Base-by-base conservation (phyloP, 2,797 vertebrate genomes). In the Garrulus glandarius region DNA sequence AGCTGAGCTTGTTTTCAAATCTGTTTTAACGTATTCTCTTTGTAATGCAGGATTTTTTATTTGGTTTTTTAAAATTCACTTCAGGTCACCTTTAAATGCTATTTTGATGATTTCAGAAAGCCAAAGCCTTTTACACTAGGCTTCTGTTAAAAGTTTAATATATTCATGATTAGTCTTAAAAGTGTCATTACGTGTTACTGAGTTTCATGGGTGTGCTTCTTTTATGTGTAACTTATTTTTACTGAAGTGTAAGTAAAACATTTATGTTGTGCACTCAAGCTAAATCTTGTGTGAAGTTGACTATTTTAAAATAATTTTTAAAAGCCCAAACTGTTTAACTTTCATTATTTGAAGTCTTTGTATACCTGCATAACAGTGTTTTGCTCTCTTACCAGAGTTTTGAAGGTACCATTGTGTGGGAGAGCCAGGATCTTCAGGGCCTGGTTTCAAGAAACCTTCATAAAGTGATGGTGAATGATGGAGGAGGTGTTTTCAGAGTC, bases 341-440 rank as follows among this genome's bases (percentile, higher is more conserved):
- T 85, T 52, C 15, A 13, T 57, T 36, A 49, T 87, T 67, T 57
- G 7, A 78, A 80, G 39, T 61, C 23, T 85, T 59, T 52, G 50
- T 55, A 52, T 61, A 71, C 4, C 49, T 81, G 46, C 19, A 12
- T 85, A 76, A 91, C 23, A 43, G 39, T 37, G 7, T 64, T 93
- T 63, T 77, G 15, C 59, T 93, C 57, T 95, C 87, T 96, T 20
- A 77, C 49, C 97, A 99, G 99, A 99, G 99, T 72, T 99, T 99
- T 94, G 99, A 99, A 97, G 99, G 99, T 36, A 99, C 98, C 3
- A 98, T 99, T 74, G 98, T 99, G 44, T 99, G 99, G 99, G 99
- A 99, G 96, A 99, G 98, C 95, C 97, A 98, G 89, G 99, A 99
- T 97, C 97, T 97, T 18, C 97, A 98, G 24, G 98, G 98, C n/a